These are phyloP conservation scores for Danionella cerebrum DNA, from an alignment of 2,113 vertebrate genomes.

Conservation along the genomic window DNA sequence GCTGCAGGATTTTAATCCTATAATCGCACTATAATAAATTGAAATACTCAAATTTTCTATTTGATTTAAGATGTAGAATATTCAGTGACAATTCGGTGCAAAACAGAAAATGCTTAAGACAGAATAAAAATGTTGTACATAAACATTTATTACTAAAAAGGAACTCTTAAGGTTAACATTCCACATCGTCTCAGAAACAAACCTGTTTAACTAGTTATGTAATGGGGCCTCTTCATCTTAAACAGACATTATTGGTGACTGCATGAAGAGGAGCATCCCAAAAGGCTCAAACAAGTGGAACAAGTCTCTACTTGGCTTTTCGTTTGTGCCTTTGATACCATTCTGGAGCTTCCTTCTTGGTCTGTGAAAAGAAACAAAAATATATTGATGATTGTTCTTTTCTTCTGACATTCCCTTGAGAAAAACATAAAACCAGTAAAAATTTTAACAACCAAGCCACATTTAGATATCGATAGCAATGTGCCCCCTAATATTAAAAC, in stretches of 20 bases:
- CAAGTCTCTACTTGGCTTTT: constrained; percentile 40
- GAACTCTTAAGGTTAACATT: background rate
- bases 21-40: constrained; percentile 30
- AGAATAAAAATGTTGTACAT: too few relatives aligned
- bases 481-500: too few relatives aligned
- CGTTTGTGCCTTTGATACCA: constrained; percentile 71
- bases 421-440: constrained; percentile 11
- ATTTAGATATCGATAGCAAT: too few relatives aligned
- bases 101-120: too few relatives aligned
- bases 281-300: background rate
- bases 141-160: background rate
- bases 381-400: background rate
- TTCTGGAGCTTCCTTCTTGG: constrained; percentile 75
- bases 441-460: background rate
- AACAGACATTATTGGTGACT: background rate
- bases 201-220: constrained; percentile 7
- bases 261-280: background rate
- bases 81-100: too few relatives aligned
- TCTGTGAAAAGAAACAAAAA: constrained; percentile 63
- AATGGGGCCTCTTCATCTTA: background rate
- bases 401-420: constrained; percentile 12
- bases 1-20: constrained; percentile 19
- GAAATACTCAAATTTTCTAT: background rate
- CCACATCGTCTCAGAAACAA: background rate
- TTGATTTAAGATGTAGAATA: too few relatives aligned